Percentiles rank a stretch among this genome's conserved stretches.
phyloP scores from a whole-genome alignment of 1,140 invertebrate species.

The Metopolophium dirhodum region DNA sequence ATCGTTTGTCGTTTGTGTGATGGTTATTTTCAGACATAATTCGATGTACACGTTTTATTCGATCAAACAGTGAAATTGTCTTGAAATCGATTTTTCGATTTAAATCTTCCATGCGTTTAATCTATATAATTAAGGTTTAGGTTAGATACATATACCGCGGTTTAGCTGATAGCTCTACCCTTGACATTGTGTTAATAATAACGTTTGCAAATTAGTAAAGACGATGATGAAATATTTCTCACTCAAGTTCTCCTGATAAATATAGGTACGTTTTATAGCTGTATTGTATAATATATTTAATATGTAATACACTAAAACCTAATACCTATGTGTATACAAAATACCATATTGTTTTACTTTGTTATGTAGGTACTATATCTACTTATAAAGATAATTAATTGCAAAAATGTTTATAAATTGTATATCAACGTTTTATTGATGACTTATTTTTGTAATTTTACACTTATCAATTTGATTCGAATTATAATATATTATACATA shows the following conservation, averaged over 20 bases:
- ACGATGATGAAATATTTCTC: constrained; percentile 8
- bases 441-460: not conserved
- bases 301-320: too few species aligned
- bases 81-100: not conserved
- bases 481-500: not conserved
- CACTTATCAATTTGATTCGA: not conserved
- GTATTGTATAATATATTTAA: not conserved
- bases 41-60: not conserved
- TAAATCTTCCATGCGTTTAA: not conserved
- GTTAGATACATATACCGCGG: too few species aligned
- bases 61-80: not conserved
- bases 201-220: not conserved
- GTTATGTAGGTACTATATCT: not conserved
- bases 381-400: not conserved
- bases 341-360: not conserved
- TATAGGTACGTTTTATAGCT: not conserved
- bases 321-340: not conserved
- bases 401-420: not conserved
- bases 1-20: not conserved
- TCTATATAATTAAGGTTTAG: not conserved
- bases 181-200: constrained; percentile 4
- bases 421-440: not conserved
- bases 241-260: not conserved
- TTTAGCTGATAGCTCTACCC: not conserved
- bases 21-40: not conserved